Base-by-base conservation (phyloP, 1,140 invertebrate genomes). In the Drosophila bocqueti region DNA sequence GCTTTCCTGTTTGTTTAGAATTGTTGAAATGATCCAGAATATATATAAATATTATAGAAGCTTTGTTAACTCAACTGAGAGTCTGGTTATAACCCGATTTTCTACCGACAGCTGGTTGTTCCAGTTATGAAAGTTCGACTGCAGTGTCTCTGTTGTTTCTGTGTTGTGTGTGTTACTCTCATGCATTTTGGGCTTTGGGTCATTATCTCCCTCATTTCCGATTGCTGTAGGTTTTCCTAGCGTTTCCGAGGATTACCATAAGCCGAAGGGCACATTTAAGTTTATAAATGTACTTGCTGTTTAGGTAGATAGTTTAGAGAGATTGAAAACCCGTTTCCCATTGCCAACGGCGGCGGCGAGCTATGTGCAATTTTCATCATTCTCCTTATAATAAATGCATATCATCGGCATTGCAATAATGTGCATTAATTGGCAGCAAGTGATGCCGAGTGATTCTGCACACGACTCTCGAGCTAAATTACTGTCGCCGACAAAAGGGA, bases 341-440 rank as follows among this genome's bases (percentile, higher is more conserved):
- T 76, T 63, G 72, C 72, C 58, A 62, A 5, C 13, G 42, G 49
- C 52, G 13, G 9, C 16, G 26, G 36, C 18, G 16, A 60, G 54
- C 42, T 73, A 42, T 64, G 49, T 64, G 69, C 71, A 75, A 74
- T 75, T 75, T 74, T 63, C 42, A 55, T 74, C 42, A 64, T 75
- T 63, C 29, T 55, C 10, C 16, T 24, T 61, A 26, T 55, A 46
- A 75, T 75, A 63, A 75, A 63, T 75, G 72, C 69, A 74, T 29
- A 43, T 49, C 21, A 73, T 72, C 47, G 69, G 26, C 36, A 60
- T 55, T 73, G 47, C 67, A 79, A 47, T 36, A 72, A 71, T 63
- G 21, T 24, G 15, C 16, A 71, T 49, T 77, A 72, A 72, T 73
- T 72, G 68, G n/a, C 67, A 62, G 36, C 40, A 59, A 38, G 54